These are phyloP conservation scores for Ivindomyrus marchei DNA, from an alignment of 2,113 vertebrate species.

Conservation along the genomic window DNA sequence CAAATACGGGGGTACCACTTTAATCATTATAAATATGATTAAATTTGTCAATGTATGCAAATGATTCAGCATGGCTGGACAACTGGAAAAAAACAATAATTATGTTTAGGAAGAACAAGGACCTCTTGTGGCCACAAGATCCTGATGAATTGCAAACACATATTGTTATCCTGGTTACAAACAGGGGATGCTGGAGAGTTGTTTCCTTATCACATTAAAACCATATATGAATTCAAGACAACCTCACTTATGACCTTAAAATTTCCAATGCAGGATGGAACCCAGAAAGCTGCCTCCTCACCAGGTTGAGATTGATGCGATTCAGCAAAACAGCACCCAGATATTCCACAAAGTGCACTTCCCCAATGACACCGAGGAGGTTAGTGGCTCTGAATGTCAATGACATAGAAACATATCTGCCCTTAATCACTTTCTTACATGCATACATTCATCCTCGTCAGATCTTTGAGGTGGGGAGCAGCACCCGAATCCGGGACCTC, in stretches of 20 bases:
- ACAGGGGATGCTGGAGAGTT: not conserved
- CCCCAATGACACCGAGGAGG: slow-evolving; percentile 72
- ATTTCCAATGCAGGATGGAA: slow-evolving; percentile 56
- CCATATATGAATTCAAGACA: not conserved
- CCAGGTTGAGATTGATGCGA: slow-evolving; percentile 76
- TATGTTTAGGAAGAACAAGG: not conserved
- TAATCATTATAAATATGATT: not conserved
- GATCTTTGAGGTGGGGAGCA: slow-evolving; percentile 73
- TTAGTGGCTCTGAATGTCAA: slow-evolving; percentile 39
- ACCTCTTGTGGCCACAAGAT: not conserved
- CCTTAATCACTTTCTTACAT: not conserved
- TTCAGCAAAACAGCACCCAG: slow-evolving; percentile 72
- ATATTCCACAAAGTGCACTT: slow-evolving; percentile 80
- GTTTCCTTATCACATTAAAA: not conserved
- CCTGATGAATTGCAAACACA: not conserved
- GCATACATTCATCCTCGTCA: slow-evolving; percentile 32
- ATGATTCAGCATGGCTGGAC: not conserved
- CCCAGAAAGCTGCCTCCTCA: slow-evolving; percentile 80
- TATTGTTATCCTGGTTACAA: not conserved
- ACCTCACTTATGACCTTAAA: not conserved
- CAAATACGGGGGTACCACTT: not conserved
- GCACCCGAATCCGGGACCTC: slow-evolving; percentile 66
- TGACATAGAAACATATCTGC: not conserved
- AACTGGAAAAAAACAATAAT: not conserved
- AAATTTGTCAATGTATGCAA: not conserved